These are phyloP conservation scores for Trichogramma evanescens DNA, from an alignment of 2,888 invertebrate genomes.

Conservation along the genomic window DNA sequence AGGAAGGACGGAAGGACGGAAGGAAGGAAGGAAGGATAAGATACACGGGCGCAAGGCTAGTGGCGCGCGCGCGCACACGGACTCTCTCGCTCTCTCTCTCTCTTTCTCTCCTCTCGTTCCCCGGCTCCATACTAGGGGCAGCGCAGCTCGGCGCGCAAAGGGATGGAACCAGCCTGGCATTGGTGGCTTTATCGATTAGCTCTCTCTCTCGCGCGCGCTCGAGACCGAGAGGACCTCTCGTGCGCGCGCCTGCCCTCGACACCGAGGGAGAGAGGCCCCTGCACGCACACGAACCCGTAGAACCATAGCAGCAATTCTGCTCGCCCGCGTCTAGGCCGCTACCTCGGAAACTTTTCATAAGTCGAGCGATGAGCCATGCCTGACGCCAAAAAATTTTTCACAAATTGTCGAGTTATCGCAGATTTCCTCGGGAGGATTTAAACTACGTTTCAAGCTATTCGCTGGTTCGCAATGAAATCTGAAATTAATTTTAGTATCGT, in stretches of 20 bases:
- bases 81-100: too few species aligned
- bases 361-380: background rate
- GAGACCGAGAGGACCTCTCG: conserved; percentile 1
- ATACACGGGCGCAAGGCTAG: conserved; percentile 12
- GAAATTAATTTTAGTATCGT: too few species aligned
- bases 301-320: background rate
- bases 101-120: background rate
- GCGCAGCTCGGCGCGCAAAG: background rate
- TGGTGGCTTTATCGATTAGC: conserved; percentile 46
- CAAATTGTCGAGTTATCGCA: too few species aligned
- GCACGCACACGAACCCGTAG: too few species aligned
- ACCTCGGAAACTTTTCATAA: background rate
- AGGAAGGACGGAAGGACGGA: conserved; percentile 20
- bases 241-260: background rate
- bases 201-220: conserved; percentile 13
- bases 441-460: too few species aligned
- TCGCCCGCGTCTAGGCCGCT: background rate
- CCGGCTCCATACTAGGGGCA: background rate
- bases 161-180: conserved; percentile 35
- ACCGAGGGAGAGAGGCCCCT: background rate
- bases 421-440: too few species aligned
- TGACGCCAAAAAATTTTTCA: too few species aligned
- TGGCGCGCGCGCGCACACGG: too few species aligned
- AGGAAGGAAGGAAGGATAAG: conserved; percentile 23
- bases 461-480: too few species aligned